Evolutionary conservation across 2,113 vertebrate species (phyloP).

Genomic region (Mus pahari): DNA sequence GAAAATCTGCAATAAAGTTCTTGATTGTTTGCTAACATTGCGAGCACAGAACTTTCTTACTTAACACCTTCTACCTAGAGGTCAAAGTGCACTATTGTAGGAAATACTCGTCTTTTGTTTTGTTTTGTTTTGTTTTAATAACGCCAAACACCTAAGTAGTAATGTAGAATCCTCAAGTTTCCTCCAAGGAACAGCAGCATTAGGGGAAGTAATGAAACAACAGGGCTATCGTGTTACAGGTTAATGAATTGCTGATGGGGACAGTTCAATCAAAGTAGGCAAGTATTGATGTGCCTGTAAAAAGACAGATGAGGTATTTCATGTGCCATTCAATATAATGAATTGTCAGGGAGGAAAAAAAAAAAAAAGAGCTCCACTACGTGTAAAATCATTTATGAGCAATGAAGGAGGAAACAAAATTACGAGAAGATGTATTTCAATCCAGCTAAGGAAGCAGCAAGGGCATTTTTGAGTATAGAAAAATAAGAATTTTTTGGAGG

Average conservation of each 20-base stretch:
- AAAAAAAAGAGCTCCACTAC: constrained; percentile 44
- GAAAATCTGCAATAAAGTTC: neutral
- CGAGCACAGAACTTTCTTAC: neutral
- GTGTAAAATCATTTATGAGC: constrained; percentile 66
- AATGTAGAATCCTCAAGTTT: constrained; percentile 23
- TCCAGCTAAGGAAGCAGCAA: constrained; percentile 20
- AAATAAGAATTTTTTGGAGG: neutral
- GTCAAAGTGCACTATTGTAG: neutral
- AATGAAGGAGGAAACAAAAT: constrained; percentile 45
- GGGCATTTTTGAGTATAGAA: neutral
- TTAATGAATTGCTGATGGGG: constrained; percentile 71
- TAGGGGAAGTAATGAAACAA: constrained; percentile 45
- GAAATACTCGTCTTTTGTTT: neutral
- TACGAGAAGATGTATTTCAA: constrained; percentile 49
- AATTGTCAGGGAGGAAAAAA: constrained; percentile 57
- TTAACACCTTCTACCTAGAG: neutral
- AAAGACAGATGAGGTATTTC: constrained; percentile 67
- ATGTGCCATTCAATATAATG: constrained; percentile 65
- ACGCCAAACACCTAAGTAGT: constrained; percentile 1
- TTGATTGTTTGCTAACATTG: neutral
- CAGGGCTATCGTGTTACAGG: neutral
- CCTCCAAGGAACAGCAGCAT: constrained; percentile 49
- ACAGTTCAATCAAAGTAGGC: constrained; percentile 63
- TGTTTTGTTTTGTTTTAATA: no score
- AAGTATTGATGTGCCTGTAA: constrained; percentile 53